Base-by-base conservation (phyloP, 2,888 invertebrate species). In the Augiades crinisus region DNA sequence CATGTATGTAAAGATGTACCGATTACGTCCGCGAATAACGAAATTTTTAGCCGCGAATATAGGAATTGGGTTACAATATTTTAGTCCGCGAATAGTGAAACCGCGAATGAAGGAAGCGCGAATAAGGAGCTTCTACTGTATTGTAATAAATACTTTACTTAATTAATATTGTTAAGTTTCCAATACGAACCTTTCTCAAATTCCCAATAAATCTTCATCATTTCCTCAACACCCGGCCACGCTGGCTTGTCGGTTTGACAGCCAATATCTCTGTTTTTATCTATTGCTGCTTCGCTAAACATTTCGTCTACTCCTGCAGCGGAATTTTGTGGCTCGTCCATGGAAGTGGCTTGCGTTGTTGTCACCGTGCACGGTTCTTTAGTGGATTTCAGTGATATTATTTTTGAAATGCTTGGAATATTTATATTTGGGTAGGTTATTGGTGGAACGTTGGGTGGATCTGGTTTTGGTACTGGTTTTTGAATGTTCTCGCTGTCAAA, bases 221-320 rank as follows among this genome's bases (percentile, higher is more conserved):
- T 64, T 5, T 78, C 78, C 36, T 91, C 81, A 3, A 91, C 63
- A 0, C 91, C 91, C 0, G 90, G 84, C 92, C 92, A 92, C 22
- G 1, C 7, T 6, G 33, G 17, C 4, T 34, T 46, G n/a, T 45
- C 45, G 3, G 45, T 75, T 61, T 84, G 84, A 45, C 81, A 77
- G 6, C 66, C 61, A 8, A 70, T 61, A 36, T 85, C 78, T 38
- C 64, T 64, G 1, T 57, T 62, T 53, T 56, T 65, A 13, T 57
- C 63, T 1, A 52, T 54, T 5, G 47, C 40, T 10, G 13, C 33
- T 3, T 61, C 65, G 13, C 44, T 57, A 24, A 68, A 66, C 61
- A 74, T 67, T 34, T 74, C 71, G 1, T 59, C 65, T 0, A 72
- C 65, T 0, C 81, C 81, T 0, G 78, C 80, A 0, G 85, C 85